Evolutionary conservation across 2,113 vertebrate genomes (phyloP).

Genomic region (Erinaceus europaeus): DNA sequence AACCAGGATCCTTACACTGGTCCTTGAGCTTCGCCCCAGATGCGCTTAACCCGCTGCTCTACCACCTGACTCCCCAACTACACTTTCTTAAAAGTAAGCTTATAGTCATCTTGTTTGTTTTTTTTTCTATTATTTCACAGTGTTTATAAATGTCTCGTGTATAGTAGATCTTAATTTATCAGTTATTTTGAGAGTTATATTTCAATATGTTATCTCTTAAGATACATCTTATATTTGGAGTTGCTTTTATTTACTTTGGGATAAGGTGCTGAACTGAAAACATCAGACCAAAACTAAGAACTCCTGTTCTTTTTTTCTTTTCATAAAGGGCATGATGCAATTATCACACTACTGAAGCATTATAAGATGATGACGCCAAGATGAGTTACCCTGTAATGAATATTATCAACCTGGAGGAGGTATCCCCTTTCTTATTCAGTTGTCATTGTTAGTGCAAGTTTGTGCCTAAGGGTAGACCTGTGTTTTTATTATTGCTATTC

Average conservation of each 20-base stretch:
- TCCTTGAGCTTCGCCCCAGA: too few relatives aligned
- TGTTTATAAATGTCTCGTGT: not conserved
- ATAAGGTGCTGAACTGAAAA: not conserved
- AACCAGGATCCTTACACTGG: too few relatives aligned
- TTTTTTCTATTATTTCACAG: not conserved
- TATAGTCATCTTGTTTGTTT: not conserved
- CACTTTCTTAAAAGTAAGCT: not conserved
- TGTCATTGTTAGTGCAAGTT: not conserved
- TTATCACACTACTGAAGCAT: slow-evolving; percentile 95
- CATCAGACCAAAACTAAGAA: slow-evolving; percentile 11
- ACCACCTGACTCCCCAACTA: not conserved
- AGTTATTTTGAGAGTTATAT: not conserved
- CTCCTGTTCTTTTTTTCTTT: not conserved
- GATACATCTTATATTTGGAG: not conserved
- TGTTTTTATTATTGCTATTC: not conserved
- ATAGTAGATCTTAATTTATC: not conserved
- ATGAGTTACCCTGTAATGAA: slow-evolving; percentile 94
- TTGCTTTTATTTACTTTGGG: not conserved
- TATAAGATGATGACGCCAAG: slow-evolving; percentile 93
- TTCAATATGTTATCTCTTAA: slow-evolving; percentile 3
- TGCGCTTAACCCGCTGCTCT: too few relatives aligned
- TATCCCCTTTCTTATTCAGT: slow-evolving; percentile 60
- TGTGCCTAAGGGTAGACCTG: not conserved
- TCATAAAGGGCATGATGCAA: slow-evolving; percentile 90
- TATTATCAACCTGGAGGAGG: slow-evolving; percentile 97